Conservation (phyloP, 2,888 invertebrate species). For the Kryphioiulus occultus region DNA sequence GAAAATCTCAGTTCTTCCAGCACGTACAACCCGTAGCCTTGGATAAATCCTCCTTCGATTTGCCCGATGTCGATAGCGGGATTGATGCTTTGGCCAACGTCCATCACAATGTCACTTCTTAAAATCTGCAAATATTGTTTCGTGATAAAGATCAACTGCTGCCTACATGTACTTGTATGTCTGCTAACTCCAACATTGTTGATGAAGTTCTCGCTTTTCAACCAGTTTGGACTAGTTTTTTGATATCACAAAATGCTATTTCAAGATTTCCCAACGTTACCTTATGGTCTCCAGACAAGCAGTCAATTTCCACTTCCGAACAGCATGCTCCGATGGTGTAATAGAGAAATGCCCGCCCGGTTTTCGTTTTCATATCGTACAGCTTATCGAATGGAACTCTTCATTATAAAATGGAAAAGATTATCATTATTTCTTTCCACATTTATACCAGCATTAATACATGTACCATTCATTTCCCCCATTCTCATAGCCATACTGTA, state of each 20-base stretch:
- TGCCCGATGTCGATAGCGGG: constrained; percentile 97
- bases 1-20: constrained; percentile 90
- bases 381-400: neutral
- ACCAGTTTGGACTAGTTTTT: no score
- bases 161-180: no score
- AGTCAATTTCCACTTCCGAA: constrained; percentile 91
- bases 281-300: constrained; percentile 91
- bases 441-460: no score
- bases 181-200: no score
- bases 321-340: constrained; percentile 86
- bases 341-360: constrained; percentile 74
- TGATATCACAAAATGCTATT: no score
- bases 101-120: constrained; percentile 94
- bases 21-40: constrained; percentile 92
- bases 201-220: no score
- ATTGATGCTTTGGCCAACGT: constrained; percentile 91
- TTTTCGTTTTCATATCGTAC: neutral
- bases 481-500: no score
- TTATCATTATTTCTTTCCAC: no score
- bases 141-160: no score
- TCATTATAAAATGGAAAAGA: no score
- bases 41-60: constrained; percentile 93
- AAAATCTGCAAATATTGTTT: constrained; percentile 70
- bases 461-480: no score
- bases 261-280: constrained; percentile 59